phyloP scores from a whole-genome alignment of 2,113 vertebrate genomes.

The Trogon melanurus region DNA sequence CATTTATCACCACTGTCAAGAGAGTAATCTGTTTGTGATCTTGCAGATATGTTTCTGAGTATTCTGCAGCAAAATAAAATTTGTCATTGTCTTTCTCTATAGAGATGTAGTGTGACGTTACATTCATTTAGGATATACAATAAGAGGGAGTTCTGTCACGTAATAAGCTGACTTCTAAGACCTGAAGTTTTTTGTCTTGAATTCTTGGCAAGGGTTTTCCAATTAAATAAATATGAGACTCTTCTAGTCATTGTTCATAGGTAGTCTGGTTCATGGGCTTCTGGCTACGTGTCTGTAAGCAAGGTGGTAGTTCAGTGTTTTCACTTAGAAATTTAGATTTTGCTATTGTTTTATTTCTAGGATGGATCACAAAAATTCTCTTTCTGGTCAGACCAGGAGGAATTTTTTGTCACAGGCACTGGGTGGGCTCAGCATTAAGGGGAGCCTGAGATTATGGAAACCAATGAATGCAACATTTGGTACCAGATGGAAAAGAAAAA shows the following conservation, averaged over 20 bases:
- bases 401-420: not conserved
- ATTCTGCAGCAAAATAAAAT: slow-evolving; percentile 38
- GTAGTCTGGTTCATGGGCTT: not conserved
- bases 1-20: slow-evolving; percentile 40
- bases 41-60: not conserved
- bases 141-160: not conserved
- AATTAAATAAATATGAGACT: not conserved
- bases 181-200: not conserved
- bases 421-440: not conserved
- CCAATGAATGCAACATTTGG: no score
- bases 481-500: not conserved
- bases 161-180: not conserved
- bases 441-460: not conserved
- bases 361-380: not conserved
- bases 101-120: not conserved
- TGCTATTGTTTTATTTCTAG: not conserved
- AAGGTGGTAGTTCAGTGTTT: not conserved
- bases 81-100: slow-evolving; percentile 26
- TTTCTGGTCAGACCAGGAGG: not conserved
- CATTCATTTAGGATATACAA: not conserved
- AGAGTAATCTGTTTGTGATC: not conserved
- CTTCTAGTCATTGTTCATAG: not conserved
- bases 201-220: not conserved
- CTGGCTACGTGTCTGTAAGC: not conserved
- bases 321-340: not conserved